Conservation (phyloP, 2,797 vertebrate species). For the Cyprinella venusta region DNA sequence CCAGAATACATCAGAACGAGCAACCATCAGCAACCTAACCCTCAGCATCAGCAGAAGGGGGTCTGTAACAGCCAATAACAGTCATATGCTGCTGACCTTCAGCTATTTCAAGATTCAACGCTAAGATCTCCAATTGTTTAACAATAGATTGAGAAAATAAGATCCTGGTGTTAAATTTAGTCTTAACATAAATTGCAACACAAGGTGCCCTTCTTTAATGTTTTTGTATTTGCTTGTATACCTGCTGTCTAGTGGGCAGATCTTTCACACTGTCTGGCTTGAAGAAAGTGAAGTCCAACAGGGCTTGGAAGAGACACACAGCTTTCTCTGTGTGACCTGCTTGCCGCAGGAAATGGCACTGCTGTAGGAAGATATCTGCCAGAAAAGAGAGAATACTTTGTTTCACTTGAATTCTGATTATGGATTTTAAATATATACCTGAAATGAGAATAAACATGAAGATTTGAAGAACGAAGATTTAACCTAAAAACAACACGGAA, state of each 20-base stretch:
- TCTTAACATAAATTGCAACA: too few species aligned
- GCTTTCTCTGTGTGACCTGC: constrained; percentile 87
- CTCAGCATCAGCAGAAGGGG: too few species aligned
- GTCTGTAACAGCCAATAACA: too few species aligned
- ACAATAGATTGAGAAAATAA: too few species aligned
- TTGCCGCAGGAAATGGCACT: constrained; percentile 92
- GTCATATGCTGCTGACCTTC: too few species aligned
- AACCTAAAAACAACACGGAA: not conserved
- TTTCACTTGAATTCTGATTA: not conserved
- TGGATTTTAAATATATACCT: not conserved
- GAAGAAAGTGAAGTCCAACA: constrained; percentile 85
- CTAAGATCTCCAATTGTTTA: too few species aligned
- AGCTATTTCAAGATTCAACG: too few species aligned
- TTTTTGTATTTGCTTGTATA: constrained; percentile 40
- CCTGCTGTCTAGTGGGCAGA: constrained; percentile 81
- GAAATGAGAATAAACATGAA: not conserved
- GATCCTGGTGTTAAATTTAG: too few species aligned
- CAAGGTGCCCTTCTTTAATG: not conserved
- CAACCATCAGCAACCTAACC: too few species aligned
- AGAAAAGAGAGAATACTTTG: constrained; percentile 29
- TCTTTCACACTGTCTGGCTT: constrained; percentile 84
- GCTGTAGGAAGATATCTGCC: constrained; percentile 80
- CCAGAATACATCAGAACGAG: too few species aligned
- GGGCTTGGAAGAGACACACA: constrained; percentile 83
- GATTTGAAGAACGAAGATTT: not conserved